Conservation (phyloP, 2,888 invertebrate species). For the Germaria angustata region DNA sequence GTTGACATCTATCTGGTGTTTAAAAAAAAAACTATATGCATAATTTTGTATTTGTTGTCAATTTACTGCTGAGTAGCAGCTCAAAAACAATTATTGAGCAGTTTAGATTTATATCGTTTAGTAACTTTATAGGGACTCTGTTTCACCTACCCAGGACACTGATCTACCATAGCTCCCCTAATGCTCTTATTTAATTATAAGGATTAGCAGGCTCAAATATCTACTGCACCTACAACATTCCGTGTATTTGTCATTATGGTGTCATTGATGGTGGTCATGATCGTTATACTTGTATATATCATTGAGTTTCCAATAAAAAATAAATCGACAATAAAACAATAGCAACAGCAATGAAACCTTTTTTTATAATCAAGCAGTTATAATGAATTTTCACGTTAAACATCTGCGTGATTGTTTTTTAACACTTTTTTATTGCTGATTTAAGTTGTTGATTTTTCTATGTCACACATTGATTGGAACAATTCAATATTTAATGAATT, state of each 20-base stretch:
- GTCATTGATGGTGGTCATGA: constrained; percentile 35
- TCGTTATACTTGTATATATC: not conserved
- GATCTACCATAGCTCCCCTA: too few species aligned
- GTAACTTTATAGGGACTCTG: too few species aligned
- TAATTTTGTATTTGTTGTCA: too few species aligned
- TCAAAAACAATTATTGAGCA: too few species aligned
- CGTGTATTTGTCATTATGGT: not conserved
- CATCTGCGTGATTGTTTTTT: constrained; percentile 60
- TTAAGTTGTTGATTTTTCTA: constrained; percentile 27
- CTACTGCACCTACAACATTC: too few species aligned
- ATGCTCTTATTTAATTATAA: too few species aligned
- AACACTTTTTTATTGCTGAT: constrained; percentile 19
- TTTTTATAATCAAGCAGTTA: constrained; percentile 22
- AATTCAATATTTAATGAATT: constrained; percentile 50
- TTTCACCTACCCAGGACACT: too few species aligned
- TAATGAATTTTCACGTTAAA: constrained; percentile 60
- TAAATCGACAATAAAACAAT: not conserved
- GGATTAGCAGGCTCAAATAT: too few species aligned
- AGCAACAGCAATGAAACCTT: constrained; percentile 2
- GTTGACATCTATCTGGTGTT: too few species aligned
- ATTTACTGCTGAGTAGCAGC: too few species aligned
- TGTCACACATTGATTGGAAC: constrained; percentile 54
- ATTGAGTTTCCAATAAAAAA: constrained; percentile 41
- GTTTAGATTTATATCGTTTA: too few species aligned
- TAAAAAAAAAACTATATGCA: too few species aligned